These are phyloP conservation scores for Eucidaris tribuloides DNA, from an alignment of 35 echinoderm and acorn worm genomes.

Conservation along the genomic window DNA sequence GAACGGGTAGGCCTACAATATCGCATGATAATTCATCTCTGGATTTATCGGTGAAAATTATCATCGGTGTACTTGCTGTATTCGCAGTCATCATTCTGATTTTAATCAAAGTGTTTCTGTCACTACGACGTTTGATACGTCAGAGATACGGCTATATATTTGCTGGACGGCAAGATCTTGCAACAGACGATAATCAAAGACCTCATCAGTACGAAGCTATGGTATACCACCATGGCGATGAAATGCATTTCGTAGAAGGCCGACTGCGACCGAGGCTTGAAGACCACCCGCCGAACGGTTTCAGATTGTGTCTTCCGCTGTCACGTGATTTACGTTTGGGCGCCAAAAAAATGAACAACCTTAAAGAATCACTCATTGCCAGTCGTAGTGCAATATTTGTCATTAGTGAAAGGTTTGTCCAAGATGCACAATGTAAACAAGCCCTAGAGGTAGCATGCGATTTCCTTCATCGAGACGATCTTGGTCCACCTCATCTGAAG, in stretches of 20 bases:
- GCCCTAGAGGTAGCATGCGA: slow-evolving; percentile 14
- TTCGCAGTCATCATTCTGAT: background rate
- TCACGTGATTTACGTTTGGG: slow-evolving; percentile 3
- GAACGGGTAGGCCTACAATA: too few relatives aligned
- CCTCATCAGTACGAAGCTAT: background rate
- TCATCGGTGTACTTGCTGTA: background rate
- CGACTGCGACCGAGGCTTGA: slow-evolving; percentile 4
- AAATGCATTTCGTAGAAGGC: background rate
- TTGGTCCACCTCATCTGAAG: slow-evolving; percentile 10
- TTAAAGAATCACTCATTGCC: background rate
- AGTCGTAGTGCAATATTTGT: slow-evolving; percentile 9
- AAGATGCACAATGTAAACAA: background rate
- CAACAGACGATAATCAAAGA: background rate
- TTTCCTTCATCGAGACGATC: slow-evolving; percentile 12
- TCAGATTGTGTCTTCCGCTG: background rate
- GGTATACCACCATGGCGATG: background rate
- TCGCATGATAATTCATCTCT: background rate
- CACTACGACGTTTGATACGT: background rate
- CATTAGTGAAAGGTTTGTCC: slow-evolving; percentile 1
- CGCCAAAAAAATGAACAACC: slow-evolving; percentile 13
- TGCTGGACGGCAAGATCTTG: background rate
- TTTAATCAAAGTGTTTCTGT: background rate
- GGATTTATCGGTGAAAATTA: background rate
- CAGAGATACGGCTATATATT: background rate
- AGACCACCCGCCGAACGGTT: slow-evolving; percentile 7